Conservation (phyloP, 2,888 invertebrate species). For the Cryptophagus acutangulus region DNA sequence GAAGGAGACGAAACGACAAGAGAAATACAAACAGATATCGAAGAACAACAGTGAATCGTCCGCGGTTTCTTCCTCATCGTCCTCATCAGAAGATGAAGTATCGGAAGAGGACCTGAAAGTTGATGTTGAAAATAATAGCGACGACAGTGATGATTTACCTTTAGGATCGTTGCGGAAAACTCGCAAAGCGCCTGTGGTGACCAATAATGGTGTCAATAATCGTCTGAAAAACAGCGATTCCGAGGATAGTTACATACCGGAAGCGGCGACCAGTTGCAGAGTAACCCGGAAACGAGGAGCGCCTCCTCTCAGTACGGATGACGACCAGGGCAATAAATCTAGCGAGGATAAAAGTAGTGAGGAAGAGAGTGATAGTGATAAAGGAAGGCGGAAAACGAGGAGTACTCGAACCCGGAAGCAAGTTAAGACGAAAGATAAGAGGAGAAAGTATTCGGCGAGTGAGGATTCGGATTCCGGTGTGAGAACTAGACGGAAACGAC, state of each 20-base stretch:
- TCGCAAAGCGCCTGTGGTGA: slow-evolving; percentile 27
- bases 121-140: too few relatives aligned
- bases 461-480: slow-evolving; percentile 14
- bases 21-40: slow-evolving; percentile 27
- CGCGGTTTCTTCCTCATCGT: slow-evolving; percentile 6
- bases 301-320: slow-evolving; percentile 23
- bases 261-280: slow-evolving; percentile 29
- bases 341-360: background rate
- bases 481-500: slow-evolving; percentile 19
- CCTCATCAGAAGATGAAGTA: slow-evolving; percentile 12
- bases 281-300: slow-evolving; percentile 31
- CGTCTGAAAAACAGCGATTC: too few relatives aligned
- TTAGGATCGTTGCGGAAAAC: slow-evolving; percentile 18
- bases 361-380: slow-evolving; percentile 2
- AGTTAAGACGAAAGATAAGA: slow-evolving; percentile 20
- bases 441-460: slow-evolving; percentile 15
- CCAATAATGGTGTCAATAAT: too few relatives aligned
- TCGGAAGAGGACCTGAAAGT: too few relatives aligned
- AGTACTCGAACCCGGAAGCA: slow-evolving; percentile 8
- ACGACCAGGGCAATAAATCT: slow-evolving; percentile 22
- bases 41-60: slow-evolving; percentile 13
- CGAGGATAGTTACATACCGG: slow-evolving; percentile 55
- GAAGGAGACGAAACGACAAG: slow-evolving; percentile 53
- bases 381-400: background rate
- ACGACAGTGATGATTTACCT: slow-evolving; percentile 28